Conservation (phyloP, 2,797 vertebrate species). For the Sciaenops ocellatus region DNA sequence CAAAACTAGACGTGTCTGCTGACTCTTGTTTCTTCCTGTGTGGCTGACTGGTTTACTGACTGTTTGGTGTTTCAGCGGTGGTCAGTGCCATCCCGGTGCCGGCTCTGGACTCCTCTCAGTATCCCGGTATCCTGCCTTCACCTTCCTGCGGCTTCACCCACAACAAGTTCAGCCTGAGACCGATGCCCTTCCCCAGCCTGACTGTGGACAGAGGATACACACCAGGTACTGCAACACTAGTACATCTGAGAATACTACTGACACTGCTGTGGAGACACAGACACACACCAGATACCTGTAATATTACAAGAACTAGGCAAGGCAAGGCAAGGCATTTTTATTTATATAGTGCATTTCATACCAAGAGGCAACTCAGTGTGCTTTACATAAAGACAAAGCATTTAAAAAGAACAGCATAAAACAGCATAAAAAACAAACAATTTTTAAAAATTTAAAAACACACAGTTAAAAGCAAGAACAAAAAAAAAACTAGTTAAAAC, state of each 20-base stretch:
- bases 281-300: not conserved
- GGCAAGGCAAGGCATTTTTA: too few relatives aligned
- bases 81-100: slow-evolving; percentile 96
- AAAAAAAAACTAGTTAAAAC: not conserved
- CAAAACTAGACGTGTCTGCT: not conserved
- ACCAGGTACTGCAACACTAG: slow-evolving; percentile 74
- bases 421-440: too few relatives aligned
- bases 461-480: too few relatives aligned
- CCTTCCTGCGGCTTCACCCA: slow-evolving; percentile 93
- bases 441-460: too few relatives aligned
- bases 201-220: slow-evolving; percentile 91
- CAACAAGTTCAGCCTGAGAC: slow-evolving; percentile 91
- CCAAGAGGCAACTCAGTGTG: too few relatives aligned
- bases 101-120: slow-evolving; percentile 93
- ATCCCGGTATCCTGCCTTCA: slow-evolving; percentile 93
- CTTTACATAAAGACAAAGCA: too few relatives aligned
- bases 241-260: not conserved
- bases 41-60: not conserved
- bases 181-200: slow-evolving; percentile 93
- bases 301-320: too few relatives aligned
- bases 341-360: too few relatives aligned
- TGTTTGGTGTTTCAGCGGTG: slow-evolving; percentile 82
- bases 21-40: not conserved
- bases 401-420: too few relatives aligned
- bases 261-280: not conserved